Base-by-base conservation (phyloP, 2,888 invertebrate genomes). In the Stegana nigrithorax region DNA sequence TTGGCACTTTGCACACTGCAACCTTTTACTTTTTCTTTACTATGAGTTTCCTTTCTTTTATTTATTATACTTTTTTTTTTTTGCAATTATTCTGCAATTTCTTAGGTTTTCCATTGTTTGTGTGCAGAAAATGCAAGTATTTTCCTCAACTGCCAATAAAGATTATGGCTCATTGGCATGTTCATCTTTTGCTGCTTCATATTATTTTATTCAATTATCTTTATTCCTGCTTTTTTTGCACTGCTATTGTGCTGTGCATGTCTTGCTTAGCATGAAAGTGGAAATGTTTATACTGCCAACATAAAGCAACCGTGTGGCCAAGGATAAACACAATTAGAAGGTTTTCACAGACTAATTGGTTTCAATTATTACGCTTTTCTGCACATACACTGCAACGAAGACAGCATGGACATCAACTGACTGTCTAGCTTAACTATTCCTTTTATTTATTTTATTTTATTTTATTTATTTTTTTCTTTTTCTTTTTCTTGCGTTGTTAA, bases 261-360 rank as follows among this genome's bases (percentile, higher is more conserved):
- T 74, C 53, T 73, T 57, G 45, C 29, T 63, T 71, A 62, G 21
- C 63, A 39, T 65, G 64, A 75, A n/a, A 76, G 74, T 69, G 67
- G 78, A 74, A 75, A 75, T 75, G 78, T 75, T 75, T 75, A 75
- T 68, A 70, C 75, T 69, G 75, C 69, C 61, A 62, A 60, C 68
- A 75, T 56, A 67, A 64, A n/a, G n/a, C n/a, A n/a, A n/a, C n/a
- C n/a, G n/a, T n/a, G n/a, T n/a, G n/a, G n/a, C n/a, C n/a, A n/a
- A n/a, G n/a, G 27, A n/a, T 55, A 68, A 72, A 71, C 68, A 78
- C 74, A 80, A 80, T 82, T 82, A 79, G 73, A 81, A 71, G 72
- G 78, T 74, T 75, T 80, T 73, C 72, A 67, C 59, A 70, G 71
- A 75, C 80, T 82, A 81, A 81, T 81, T 81, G 81, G 70, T 81